Conservation (phyloP, 2,888 invertebrate genomes). For the Caenorhabditis plicata region DNA sequence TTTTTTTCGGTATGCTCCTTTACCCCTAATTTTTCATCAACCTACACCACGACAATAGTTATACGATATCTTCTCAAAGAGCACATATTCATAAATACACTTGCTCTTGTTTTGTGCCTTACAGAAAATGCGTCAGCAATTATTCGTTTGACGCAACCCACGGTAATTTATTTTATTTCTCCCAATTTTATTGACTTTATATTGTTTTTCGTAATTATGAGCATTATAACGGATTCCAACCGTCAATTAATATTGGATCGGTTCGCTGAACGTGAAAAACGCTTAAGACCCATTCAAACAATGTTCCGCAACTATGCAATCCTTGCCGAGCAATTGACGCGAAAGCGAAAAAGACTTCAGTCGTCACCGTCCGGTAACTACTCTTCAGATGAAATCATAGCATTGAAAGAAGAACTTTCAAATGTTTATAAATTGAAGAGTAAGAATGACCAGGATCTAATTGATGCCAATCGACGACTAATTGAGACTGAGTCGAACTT, state of each 20-base stretch:
- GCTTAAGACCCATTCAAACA: slow-evolving; percentile 6
- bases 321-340: slow-evolving; percentile 16
- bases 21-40: no score
- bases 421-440: slow-evolving; percentile 49
- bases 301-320: slow-evolving; percentile 16
- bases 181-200: no score
- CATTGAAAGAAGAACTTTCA: slow-evolving; percentile 42
- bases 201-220: no score
- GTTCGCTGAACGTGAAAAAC: slow-evolving; percentile 9
- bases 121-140: no score
- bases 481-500: slow-evolving; percentile 10
- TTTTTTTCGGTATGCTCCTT: no score
- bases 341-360: background rate
- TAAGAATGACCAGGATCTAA: slow-evolving; percentile 51
- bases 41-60: no score
- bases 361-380: slow-evolving; percentile 2
- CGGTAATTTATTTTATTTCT: no score
- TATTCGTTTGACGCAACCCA: no score
- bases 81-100: no score
- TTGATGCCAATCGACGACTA: slow-evolving; percentile 29
- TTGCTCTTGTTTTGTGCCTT: no score
- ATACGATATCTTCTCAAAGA: no score
- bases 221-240: no score
- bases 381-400: slow-evolving; percentile 18
- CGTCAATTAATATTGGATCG: slow-evolving; percentile 14